phyloP scores from a whole-genome alignment of 2,113 vertebrate genomes.

The Siphamia tubifer region DNA sequence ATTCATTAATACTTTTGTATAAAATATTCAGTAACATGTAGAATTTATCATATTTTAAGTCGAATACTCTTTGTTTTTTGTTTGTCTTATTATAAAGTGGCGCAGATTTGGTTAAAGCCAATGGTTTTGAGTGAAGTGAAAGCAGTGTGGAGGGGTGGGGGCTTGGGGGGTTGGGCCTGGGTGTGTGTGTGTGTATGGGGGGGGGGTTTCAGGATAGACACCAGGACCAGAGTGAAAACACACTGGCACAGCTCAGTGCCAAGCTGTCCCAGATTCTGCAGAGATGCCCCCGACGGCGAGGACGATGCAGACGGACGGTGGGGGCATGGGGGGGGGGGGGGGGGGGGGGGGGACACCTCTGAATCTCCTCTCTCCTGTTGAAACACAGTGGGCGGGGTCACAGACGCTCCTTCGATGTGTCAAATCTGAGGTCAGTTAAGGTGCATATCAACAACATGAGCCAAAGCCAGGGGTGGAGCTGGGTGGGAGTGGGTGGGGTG shows the following conservation, averaged over 20 bases:
- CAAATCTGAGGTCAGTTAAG: slow-evolving; percentile 65
- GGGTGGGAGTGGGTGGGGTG: not conserved
- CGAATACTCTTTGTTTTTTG: no score
- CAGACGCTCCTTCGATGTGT: slow-evolving; percentile 42
- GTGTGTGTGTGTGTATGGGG: not conserved
- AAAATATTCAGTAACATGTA: no score
- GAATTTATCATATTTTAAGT: no score
- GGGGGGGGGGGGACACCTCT: not conserved
- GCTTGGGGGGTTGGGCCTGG: no score
- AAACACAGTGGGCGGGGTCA: not conserved
- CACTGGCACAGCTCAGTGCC: slow-evolving; percentile 8
- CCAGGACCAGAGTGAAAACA: not conserved
- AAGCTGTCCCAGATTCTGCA: slow-evolving; percentile 42
- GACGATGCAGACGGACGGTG: not conserved
- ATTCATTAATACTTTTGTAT: no score
- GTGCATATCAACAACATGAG: slow-evolving; percentile 70
- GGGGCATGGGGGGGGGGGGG: not conserved
- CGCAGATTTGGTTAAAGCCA: no score
- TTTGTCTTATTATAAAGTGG: no score
- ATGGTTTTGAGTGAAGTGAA: no score
- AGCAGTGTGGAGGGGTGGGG: no score
- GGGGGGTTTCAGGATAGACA: not conserved
- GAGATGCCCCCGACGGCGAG: slow-evolving; percentile 1
- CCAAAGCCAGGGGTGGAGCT: slow-evolving; percentile 24
- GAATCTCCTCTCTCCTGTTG: not conserved